A percentile compares a stretch with the other conserved stretches of the same genome.
These are phyloP conservation scores for Lacerta agilis DNA, from an alignment of 2,797 vertebrate species.

Conservation along the genomic window DNA sequence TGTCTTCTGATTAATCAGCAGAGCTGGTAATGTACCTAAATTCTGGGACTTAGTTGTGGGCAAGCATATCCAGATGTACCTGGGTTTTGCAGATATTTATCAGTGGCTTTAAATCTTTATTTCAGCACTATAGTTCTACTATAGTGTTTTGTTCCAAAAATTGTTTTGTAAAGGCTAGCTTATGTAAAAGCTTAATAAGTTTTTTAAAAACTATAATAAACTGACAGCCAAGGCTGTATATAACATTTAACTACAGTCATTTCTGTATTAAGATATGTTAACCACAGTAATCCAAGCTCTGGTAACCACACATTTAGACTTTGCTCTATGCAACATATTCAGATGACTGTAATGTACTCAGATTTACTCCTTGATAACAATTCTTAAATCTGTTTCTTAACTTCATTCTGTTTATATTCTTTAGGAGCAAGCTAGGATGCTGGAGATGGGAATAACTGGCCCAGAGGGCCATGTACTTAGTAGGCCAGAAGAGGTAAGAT, in stretches of 20 bases:
- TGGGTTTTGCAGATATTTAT: background rate
- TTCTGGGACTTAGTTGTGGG: background rate
- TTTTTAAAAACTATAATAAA: background rate
- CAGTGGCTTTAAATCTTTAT: background rate
- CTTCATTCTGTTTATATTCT: slow-evolving; percentile 36
- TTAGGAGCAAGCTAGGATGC: slow-evolving; percentile 94
- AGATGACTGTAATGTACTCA: background rate
- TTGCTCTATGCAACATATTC: too few relatives aligned
- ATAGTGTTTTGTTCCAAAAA: background rate
- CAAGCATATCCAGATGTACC: background rate
- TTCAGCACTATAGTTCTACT: background rate
- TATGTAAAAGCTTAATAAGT: background rate
- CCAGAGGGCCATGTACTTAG: slow-evolving; percentile 97
- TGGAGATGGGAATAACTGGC: slow-evolving; percentile 98
- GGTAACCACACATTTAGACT: too few relatives aligned
- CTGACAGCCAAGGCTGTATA: background rate
- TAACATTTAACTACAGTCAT: background rate
- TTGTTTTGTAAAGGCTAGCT: background rate
- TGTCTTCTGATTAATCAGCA: background rate
- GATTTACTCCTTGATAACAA: background rate
- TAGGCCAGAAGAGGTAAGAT: slow-evolving; percentile 93
- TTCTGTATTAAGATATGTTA: too few relatives aligned
- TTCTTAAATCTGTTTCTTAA: background rate
- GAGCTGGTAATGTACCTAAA: too few relatives aligned
- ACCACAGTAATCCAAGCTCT: too few relatives aligned